Percentiles rank a stretch among this genome's conserved stretches.
Evolutionary conservation across 2,113 vertebrate species (phyloP).

Genomic region (Brachyhypopomus gauderio): DNA sequence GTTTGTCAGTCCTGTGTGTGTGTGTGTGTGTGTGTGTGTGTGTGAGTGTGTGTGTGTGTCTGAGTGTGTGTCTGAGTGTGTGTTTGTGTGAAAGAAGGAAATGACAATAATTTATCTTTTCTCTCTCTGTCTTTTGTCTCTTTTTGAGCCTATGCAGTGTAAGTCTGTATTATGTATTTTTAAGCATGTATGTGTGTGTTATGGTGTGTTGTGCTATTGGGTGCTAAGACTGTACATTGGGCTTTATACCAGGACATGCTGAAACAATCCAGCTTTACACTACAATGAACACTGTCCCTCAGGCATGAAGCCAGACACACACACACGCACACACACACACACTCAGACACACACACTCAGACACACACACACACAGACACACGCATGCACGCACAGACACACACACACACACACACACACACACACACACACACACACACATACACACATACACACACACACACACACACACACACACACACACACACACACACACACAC

Average conservation of each 20-base stretch:
- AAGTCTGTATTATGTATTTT: background rate
- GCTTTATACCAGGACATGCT: background rate
- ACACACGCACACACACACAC: constrained; percentile 11
- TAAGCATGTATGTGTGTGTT: constrained; percentile 3
- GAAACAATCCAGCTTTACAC: constrained; percentile 38
- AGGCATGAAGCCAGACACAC: background rate
- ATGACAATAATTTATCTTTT: background rate
- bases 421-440: constrained; percentile 16
- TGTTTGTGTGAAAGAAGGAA: background rate
- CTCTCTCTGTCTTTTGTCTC: background rate
- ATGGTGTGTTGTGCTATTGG: background rate
- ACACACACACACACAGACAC: constrained; percentile 21
- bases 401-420: constrained; percentile 11
- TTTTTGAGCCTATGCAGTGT: background rate
- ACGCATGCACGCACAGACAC: constrained; percentile 19
- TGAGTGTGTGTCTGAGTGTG: background rate
- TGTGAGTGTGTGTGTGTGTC: constrained; percentile 37
- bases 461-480: constrained; percentile 24
- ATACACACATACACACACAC: constrained; percentile 16
- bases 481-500: constrained; percentile 16
- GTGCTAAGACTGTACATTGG: background rate
- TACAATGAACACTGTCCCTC: constrained; percentile 7
- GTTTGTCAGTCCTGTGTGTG: background rate
- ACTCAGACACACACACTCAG: background rate
- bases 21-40: background rate